Base-by-base conservation (phyloP, 64 coral and sea anemone species). In the Exaiptasia diaphana region DNA sequence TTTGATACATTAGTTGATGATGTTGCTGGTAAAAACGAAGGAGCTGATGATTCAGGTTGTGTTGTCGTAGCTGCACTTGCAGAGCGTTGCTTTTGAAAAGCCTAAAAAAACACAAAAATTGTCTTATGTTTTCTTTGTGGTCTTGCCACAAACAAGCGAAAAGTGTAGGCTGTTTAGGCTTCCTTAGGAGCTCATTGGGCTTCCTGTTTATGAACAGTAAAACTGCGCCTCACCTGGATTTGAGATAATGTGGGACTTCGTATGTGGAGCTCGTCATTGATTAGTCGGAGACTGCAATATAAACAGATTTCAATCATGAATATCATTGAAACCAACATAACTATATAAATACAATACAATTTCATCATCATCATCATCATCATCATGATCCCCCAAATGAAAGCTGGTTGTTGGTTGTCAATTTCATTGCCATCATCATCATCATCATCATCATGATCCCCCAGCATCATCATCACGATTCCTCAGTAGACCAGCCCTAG, bases 191-290 rank as follows among this genome's bases (percentile, higher is more conserved):
- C n/a, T n/a, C n/a, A n/a, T n/a, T n/a, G n/a, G n/a, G n/a, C n/a
- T n/a, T n/a, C n/a, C n/a, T n/a, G n/a, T n/a, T n/a, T n/a, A n/a
- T n/a, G n/a, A n/a, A n/a, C n/a, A n/a, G n/a, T n/a, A n/a, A n/a
- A n/a, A n/a, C n/a, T n/a, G n/a, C n/a, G n/a, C 17, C 61, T 26
- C 26, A 93, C 90, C 90, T 93, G 53, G 21, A 83, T 64, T 77
- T 88, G 90, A 22, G 57, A 15, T 61, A 69, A 41, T 18, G 90
- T 82, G 9, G 90, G 52, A 46, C 85, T 82, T 28, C 90, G 56
- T 29, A 93, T 63, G 24, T 93, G 90, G 24, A 93, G 70, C 28
- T 93, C 84, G 37, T 93, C 90, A 77, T 93, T 93, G 17, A 93
- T 88, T 54, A 93, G 87, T 45, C 85, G 87, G 59, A 93, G 23